Evolutionary conservation across 2,113 vertebrate genomes (phyloP), one percentile per base, ranked within the genome.

Genomic region (Chaetodon auriga): DNA sequence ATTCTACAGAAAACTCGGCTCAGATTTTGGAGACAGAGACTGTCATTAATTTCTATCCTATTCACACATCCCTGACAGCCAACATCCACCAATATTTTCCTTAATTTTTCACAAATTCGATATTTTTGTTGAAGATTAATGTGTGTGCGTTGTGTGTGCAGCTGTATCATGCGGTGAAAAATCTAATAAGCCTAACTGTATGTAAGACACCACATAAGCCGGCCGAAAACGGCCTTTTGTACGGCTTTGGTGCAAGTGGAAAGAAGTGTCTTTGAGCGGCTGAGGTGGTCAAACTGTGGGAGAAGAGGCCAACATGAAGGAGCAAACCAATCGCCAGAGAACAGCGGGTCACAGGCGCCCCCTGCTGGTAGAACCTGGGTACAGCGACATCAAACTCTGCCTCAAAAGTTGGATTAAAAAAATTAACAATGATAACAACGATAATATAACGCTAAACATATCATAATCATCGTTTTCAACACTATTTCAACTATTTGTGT

Each of bases 261-360:
- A 23, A 64, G 70, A 71, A 61, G 16, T 5, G 75, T 57, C 68
- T 61, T 75, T 74, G 71, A 63, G 54, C 41, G 80, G 23, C 38
- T 65, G 80, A 81, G 75, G 76, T 78, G 86, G 88, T 85, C 90
- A 80, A 86, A 87, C 45, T 75, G 74, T 21, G 79, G 60, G 46
- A 68, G 81, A 85, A 16, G 55, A 92, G 89, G 83, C 87, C 89
- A 86, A 51, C 73, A 38, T 51, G 5, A 35, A 41, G 66, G 55
- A 66, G 49, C 73, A 23, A 63, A 30, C 13, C 21, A 35, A 7
- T 0, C 49, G 62, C 30, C 65, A 72, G 25, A 64, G 38, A 90
- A 94, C 70, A 77, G 85, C 83, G 92, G 87, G 85, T 10, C 91
- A 82, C 85, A 94, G 83, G 94, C 93, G 90, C 87, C 94, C 89